These are phyloP conservation scores for Chrysopilus asiliformis DNA, from an alignment of 2,888 invertebrate species.

Conservation along the genomic window DNA sequence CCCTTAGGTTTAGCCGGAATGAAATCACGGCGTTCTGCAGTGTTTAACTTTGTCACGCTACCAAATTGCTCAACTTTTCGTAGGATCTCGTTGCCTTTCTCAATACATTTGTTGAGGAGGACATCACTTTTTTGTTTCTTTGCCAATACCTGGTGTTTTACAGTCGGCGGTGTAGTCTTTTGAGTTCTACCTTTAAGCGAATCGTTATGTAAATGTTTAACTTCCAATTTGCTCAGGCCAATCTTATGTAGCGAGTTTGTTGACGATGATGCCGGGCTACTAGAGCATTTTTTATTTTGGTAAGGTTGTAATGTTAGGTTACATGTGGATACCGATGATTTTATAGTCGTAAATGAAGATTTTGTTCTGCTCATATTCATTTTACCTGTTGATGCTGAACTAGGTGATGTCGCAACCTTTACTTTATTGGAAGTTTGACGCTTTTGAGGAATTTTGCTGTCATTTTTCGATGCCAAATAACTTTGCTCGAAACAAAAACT, in stretches of 20 bases:
- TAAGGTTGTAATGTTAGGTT: slow-evolving; percentile 1
- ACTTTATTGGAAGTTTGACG: no score
- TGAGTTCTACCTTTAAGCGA: background rate
- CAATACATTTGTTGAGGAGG: slow-evolving; percentile 31
- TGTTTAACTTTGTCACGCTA: slow-evolving; percentile 14
- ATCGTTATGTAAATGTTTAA: slow-evolving; percentile 18
- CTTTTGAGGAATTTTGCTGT: slow-evolving; percentile 5
- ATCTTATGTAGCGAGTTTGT: slow-evolving; percentile 19
- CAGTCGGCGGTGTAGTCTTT: background rate
- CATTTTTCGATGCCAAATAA: background rate
- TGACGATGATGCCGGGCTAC: slow-evolving; percentile 15
- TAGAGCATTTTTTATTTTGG: slow-evolving; percentile 8
- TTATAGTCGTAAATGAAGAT: slow-evolving; percentile 4
- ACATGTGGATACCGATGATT: slow-evolving; percentile 7
- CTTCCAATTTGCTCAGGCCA: slow-evolving; percentile 12
- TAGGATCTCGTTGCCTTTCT: slow-evolving; percentile 32
- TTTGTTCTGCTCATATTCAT: background rate
- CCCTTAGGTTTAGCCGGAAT: background rate
- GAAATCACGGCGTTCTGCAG: no score
- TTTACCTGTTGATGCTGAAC: slow-evolving; percentile 5
- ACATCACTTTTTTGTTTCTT: slow-evolving; percentile 21
- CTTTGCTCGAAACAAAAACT: slow-evolving; percentile 21
- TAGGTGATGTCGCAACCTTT: slow-evolving; percentile 12
- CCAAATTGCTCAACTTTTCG: slow-evolving; percentile 29
- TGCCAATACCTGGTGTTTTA: background rate